Conservation (phyloP, 2,797 vertebrate genomes). For the Gallinago nigripennis region DNA sequence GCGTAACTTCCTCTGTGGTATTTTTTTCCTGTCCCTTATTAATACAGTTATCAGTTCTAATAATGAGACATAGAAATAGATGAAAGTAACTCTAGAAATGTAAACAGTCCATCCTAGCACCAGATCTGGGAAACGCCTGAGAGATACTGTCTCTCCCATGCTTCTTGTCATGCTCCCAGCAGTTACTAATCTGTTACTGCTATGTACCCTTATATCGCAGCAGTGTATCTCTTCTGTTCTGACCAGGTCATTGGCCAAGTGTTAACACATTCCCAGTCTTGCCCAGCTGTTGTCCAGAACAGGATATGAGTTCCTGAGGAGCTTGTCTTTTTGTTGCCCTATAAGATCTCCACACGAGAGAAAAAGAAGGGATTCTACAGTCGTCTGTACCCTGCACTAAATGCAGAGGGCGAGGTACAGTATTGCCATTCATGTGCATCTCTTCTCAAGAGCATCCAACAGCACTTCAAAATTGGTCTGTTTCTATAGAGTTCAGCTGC, state of each 20-base stretch:
- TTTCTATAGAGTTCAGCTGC: background rate
- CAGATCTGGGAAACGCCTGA: background rate
- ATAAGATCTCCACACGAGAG: background rate
- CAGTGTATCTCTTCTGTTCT: background rate
- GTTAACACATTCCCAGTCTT: background rate
- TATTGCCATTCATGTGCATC: background rate
- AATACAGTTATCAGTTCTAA: background rate
- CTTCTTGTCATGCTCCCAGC: background rate
- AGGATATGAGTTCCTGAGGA: background rate
- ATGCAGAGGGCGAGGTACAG: background rate
- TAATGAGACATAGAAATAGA: background rate
- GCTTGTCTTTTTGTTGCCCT: background rate
- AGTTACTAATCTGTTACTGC: background rate
- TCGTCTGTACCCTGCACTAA: background rate
- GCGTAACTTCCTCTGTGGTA: background rate
- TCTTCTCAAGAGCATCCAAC: background rate
- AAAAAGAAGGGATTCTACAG: background rate
- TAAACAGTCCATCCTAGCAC: background rate
- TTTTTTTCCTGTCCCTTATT: background rate
- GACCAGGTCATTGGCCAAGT: background rate
- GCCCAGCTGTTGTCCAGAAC: background rate
- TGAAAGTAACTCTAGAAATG: background rate
- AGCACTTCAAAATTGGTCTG: background rate
- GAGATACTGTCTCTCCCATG: background rate
- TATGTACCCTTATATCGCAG: background rate